These are phyloP conservation scores for Coilia nasus DNA, from an alignment of 2,797 vertebrate genomes.

Conservation along the genomic window DNA sequence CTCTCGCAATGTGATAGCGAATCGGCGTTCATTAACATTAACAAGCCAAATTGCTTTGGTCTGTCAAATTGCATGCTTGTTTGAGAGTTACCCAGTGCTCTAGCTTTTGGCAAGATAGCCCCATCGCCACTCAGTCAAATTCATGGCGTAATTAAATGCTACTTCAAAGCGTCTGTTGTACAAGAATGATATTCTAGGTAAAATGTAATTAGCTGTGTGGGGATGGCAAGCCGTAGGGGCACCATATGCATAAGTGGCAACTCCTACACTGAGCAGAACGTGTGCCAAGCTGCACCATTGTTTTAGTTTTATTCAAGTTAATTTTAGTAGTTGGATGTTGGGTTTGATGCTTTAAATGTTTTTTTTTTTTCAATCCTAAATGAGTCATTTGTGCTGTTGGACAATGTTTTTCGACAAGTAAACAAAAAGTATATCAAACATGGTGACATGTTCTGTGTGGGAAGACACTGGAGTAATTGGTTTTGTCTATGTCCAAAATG, in stretches of 20 bases:
- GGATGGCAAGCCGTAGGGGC: constrained; percentile 1
- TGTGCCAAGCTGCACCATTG: too few species aligned
- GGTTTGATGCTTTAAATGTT: too few species aligned
- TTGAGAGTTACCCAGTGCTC: constrained; percentile 52
- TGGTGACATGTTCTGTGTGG: neutral
- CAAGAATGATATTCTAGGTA: constrained; percentile 50
- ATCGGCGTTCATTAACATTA: constrained; percentile 49
- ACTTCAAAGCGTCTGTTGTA: constrained; percentile 61
- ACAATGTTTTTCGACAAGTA: neutral
- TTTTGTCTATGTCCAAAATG: neutral
- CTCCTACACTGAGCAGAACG: neutral
- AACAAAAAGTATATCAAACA: neutral
- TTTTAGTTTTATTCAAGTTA: too few species aligned
- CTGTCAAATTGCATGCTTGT: constrained; percentile 48
- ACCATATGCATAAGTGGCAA: neutral
- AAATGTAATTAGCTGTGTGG: constrained; percentile 30
- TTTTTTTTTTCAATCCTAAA: too few species aligned
- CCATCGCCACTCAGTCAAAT: constrained; percentile 56
- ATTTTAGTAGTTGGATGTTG: too few species aligned
- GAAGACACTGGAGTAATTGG: neutral
- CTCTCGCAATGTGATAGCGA: constrained; percentile 2
- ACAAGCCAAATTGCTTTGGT: constrained; percentile 53
- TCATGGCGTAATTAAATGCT: constrained; percentile 66
- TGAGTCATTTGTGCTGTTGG: too few species aligned
- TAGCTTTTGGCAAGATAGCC: constrained; percentile 56